These are phyloP conservation scores for Anagrus nilaparvatae DNA, from an alignment of 1,140 invertebrate genomes.

Conservation along the genomic window DNA sequence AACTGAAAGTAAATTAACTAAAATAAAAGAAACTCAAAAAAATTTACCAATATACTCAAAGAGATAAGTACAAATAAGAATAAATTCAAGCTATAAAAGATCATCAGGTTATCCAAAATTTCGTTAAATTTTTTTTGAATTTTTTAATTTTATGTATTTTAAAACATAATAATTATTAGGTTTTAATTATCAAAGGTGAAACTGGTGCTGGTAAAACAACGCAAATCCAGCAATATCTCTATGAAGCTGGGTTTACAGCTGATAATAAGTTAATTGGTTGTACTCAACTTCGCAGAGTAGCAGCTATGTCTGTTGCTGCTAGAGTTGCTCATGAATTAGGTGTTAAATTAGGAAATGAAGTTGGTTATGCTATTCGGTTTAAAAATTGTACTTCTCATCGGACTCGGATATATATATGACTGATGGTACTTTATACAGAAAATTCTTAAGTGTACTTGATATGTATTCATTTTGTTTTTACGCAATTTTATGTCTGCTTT, in stretches of 20 bases:
- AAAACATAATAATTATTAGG: conserved; percentile 25
- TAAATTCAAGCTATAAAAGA: conserved; percentile 78
- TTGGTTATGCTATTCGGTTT: conserved; percentile 98
- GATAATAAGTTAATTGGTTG: conserved; percentile 70
- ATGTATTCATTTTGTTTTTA: neutral
- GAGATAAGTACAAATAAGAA: conserved; percentile 85
- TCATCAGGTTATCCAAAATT: conserved; percentile 59
- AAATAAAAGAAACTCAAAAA: conserved; percentile 83
- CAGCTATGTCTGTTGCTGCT: conserved; percentile 98
- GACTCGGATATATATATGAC: conserved; percentile 99
- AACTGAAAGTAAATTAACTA: conserved; percentile 61
- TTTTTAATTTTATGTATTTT: conserved; percentile 1
- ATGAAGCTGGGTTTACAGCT: conserved; percentile 80
- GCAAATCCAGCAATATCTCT: conserved; percentile 95
- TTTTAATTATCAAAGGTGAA: conserved; percentile 96
- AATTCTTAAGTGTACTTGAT: conserved; percentile 96
- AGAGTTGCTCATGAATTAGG: conserved; percentile 99
- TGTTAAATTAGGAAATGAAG: conserved; percentile 95
- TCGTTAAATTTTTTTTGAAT: neutral
- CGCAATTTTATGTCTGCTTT: conserved; percentile 20
- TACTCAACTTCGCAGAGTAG: conserved; percentile 78
- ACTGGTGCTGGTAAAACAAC: conserved; percentile 93
- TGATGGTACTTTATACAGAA: conserved; percentile 93
- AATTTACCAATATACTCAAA: conserved; percentile 90
- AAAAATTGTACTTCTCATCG: conserved; percentile 97